These are phyloP conservation scores for Nomada ruficornis DNA, from an alignment of 2,888 invertebrate genomes.

Conservation along the genomic window DNA sequence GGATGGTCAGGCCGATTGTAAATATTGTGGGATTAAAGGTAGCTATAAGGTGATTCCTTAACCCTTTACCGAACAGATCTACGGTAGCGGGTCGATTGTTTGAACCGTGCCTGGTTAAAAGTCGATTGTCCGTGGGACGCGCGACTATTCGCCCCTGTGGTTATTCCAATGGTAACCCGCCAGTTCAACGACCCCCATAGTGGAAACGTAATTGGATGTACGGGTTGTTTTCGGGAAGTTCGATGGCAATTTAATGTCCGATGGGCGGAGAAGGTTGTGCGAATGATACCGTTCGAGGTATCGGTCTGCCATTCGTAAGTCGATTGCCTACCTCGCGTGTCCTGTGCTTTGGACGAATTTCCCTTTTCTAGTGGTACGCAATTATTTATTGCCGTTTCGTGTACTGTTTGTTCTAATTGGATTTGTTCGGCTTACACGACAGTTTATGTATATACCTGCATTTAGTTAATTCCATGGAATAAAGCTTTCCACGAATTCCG, in stretches of 20 bases:
- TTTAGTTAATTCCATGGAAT: too few relatives aligned
- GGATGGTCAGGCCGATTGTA: constrained; percentile 57
- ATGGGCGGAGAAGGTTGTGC: not conserved
- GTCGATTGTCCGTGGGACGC: constrained; percentile 29
- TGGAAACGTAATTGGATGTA: constrained; percentile 26
- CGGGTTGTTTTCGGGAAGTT: not conserved
- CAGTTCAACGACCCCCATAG: not conserved
- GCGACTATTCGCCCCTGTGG: too few relatives aligned
- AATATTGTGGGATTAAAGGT: constrained; percentile 70
- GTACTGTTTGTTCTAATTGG: not conserved
- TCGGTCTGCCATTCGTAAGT: not conserved
- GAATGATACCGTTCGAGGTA: not conserved
- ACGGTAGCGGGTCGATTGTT: constrained; percentile 27
- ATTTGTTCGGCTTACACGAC: not conserved
- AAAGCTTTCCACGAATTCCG: not conserved
- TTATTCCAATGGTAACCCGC: too few relatives aligned
- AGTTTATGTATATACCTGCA: too few relatives aligned
- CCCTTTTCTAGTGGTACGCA: not conserved
- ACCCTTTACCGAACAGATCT: constrained; percentile 20
- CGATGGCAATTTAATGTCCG: not conserved
- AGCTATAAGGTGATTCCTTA: constrained; percentile 18
- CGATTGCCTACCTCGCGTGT: not conserved
- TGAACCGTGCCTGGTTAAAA: constrained; percentile 1
- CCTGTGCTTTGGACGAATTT: not conserved
- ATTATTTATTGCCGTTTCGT: not conserved